Base-by-base conservation (phyloP, 2,888 invertebrate genomes). In the Drosophila fungiperda region DNA sequence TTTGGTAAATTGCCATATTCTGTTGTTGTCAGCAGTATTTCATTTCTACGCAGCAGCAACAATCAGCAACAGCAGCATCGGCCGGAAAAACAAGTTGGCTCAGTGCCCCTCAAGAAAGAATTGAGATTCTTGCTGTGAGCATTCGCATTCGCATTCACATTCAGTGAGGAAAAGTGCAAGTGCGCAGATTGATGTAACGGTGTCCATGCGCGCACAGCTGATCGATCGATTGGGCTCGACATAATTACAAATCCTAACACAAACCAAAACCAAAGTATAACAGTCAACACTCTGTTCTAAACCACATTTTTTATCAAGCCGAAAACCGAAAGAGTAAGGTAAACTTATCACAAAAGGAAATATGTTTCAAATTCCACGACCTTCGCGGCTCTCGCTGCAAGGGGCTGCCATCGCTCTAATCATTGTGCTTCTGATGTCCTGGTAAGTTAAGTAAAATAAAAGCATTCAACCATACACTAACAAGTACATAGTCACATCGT, bases 1-100 rank as follows among this genome's bases (percentile, higher is more conserved):
- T 90, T 92, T 92, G 92, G 91, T 90, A 90, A 87, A 78, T 72
- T 91, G 91, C 91, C 91, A 92, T 87, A 70, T 76, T 78, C 71
- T 55, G 55, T 80, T 79, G 75, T 79, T 77, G 80, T 80, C 65
- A 78, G 67, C 78, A 76, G 76, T 78, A 68, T 78, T 76, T 78
- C 77, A 80, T 80, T 77, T 78, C 77, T 78, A 78, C 81, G 78
- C 78, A 80, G 78, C 78, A 73, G 73, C 57, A 60, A 20, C 64
- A 54, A 17, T n/a, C 42, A 15, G 23, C 58, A 57, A 4, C 55
- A 9, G 26, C 53, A 65, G 59, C 57, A 60, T 38, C 63, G 65
- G 75, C 78, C 82, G 81, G 82, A 82, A 75, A 75, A 78, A 71
- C 71, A 70, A 71, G 65, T 82, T 72, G 69, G 64, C 69, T 60